Conservation (phyloP, 2,797 vertebrate species). For the Peromyscus attwateri region DNA sequence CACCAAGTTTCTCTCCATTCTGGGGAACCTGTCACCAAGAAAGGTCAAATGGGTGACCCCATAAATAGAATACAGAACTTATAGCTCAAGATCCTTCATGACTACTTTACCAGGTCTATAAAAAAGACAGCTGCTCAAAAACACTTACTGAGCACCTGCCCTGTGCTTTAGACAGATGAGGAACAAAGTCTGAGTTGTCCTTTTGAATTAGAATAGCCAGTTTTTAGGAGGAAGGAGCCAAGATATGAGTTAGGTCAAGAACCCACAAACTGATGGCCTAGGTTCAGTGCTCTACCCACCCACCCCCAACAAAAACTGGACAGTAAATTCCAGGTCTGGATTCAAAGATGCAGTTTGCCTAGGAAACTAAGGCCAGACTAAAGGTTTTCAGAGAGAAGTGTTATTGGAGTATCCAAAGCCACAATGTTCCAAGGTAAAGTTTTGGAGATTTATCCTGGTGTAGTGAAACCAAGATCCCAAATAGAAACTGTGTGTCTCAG, state of each 20-base stretch:
- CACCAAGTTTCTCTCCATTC: not conserved
- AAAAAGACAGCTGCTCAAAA: not conserved
- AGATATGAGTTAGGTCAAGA: not conserved
- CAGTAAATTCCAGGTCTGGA: not conserved
- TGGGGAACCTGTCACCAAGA: not conserved
- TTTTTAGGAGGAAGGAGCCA: not conserved
- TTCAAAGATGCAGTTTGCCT: not conserved
- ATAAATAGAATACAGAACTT: not conserved
- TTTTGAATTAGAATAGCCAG: not conserved
- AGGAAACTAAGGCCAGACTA: not conserved
- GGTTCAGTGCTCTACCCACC: not conserved
- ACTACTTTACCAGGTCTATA: not conserved
- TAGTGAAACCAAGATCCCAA: not conserved
- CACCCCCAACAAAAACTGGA: not conserved
- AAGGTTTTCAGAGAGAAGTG: not conserved
- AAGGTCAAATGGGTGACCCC: not conserved
- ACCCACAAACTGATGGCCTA: not conserved
- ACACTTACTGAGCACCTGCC: not conserved
- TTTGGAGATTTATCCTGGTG: not conserved
- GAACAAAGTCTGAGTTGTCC: not conserved
- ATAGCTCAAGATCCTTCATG: not conserved
- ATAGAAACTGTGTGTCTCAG: not conserved
- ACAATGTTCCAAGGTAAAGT: not conserved
- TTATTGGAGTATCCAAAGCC: not conserved
- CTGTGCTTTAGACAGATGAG: not conserved